Evolutionary conservation across 2,113 vertebrate genomes (phyloP).

Genomic region (Nothoprocta perdicaria): DNA sequence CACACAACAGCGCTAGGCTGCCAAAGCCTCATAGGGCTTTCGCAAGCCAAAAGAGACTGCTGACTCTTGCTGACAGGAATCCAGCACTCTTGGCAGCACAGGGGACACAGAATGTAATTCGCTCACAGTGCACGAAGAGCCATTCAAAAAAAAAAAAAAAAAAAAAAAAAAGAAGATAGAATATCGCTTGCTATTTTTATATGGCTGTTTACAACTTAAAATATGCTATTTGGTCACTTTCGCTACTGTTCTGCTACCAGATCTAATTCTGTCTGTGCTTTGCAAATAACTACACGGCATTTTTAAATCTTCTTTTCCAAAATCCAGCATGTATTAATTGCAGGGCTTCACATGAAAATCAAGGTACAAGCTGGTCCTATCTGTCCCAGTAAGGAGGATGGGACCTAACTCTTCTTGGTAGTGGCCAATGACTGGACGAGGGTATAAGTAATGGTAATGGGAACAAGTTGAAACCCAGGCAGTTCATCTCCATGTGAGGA

Average conservation of each 20-base stretch:
- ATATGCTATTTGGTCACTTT: background rate
- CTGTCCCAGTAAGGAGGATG: background rate
- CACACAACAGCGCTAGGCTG: background rate
- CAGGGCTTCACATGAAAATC: background rate
- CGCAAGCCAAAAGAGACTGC: background rate
- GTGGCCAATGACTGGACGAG: no score
- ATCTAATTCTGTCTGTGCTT: background rate
- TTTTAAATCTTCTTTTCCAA: background rate
- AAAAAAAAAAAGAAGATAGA: background rate
- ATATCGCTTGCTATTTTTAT: background rate
- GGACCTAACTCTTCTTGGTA: no score
- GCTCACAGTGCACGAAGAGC: background rate
- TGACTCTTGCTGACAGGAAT: conserved; percentile 34
- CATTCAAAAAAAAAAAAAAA: background rate
- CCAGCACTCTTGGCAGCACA: background rate
- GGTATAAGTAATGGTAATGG: no score
- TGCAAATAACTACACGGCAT: background rate
- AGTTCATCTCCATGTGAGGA: no score
- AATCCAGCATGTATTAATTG: background rate
- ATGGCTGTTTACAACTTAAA: background rate
- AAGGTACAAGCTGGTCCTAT: background rate
- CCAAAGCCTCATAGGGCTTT: background rate
- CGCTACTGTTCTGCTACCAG: background rate
- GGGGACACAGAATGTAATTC: background rate
- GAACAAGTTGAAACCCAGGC: no score